Percentiles rank a stretch among this genome's conserved stretches.
phyloP scores from a whole-genome alignment of 2,113 vertebrate species.

The Coturnix japonica region DNA sequence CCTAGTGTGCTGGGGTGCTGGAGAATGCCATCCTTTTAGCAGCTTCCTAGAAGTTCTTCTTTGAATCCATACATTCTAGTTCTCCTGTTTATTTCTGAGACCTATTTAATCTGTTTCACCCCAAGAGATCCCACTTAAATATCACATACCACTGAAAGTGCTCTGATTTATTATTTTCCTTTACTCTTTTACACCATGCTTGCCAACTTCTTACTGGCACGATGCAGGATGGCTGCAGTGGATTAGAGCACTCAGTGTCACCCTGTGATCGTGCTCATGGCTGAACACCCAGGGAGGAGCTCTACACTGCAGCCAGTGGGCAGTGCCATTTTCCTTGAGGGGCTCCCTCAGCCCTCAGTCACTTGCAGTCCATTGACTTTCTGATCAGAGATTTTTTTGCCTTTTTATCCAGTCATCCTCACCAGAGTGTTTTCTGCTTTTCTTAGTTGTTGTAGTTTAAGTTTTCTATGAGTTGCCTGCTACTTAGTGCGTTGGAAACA shows the following conservation, averaged over 20 bases:
- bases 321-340: background rate
- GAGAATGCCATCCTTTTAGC: background rate
- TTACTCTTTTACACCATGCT: background rate
- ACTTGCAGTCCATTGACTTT: too few relatives aligned
- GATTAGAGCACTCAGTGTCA: rapidly evolving
- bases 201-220: background rate
- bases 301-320: background rate
- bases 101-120: background rate
- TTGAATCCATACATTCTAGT: background rate
- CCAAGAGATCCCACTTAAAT: background rate
- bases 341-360: background rate
- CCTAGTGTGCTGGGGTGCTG: background rate
- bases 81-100: background rate
- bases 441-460: too few relatives aligned
- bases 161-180: background rate
- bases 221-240: background rate
- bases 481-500: too few relatives aligned
- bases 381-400: background rate
- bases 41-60: background rate
- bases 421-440: too few relatives aligned
- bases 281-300: background rate
- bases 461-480: too few relatives aligned
- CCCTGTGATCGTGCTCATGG: rapidly evolving
- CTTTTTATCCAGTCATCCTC: background rate
- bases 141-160: background rate